These are phyloP conservation scores for Patagioenas fasciata DNA, from an alignment of 2,113 vertebrate genomes.

Conservation along the genomic window DNA sequence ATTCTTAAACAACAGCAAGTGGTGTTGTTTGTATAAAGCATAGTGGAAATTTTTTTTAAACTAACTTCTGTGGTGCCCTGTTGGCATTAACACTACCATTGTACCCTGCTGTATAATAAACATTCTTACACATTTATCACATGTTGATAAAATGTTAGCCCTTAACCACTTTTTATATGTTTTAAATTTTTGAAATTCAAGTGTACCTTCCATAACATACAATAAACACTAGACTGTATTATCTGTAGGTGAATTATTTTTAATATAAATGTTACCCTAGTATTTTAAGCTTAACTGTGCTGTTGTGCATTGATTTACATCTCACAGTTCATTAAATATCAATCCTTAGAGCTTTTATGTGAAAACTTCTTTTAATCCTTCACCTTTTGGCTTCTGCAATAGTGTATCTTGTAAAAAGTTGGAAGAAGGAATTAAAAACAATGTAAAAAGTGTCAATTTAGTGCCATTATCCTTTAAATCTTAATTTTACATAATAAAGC, in stretches of 20 bases:
- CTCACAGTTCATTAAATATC: conserved; percentile 55
- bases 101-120: conserved; percentile 86
- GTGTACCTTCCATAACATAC: conserved; percentile 92
- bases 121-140: conserved; percentile 86
- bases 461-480: conserved; percentile 25
- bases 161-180: conserved; percentile 93
- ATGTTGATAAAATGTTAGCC: conserved; percentile 88
- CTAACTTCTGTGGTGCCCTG: conserved; percentile 81
- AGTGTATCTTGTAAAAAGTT: conserved; percentile 10
- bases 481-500: not conserved
- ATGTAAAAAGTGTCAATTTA: conserved; percentile 14
- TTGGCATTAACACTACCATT: conserved; percentile 84
- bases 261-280: conserved; percentile 55
- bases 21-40: conserved; percentile 90
- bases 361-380: conserved; percentile 41
- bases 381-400: not conserved
- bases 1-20: conserved; percentile 79
- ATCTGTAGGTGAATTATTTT: conserved; percentile 71
- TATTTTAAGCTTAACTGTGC: conserved; percentile 39
- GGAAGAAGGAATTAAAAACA: conserved; percentile 22
- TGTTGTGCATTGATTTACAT: conserved; percentile 44
- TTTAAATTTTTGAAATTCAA: conserved; percentile 90
- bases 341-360: conserved; percentile 33
- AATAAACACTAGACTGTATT: conserved; percentile 90
- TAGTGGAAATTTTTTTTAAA: conserved; percentile 86